Conservation (phyloP, 2,888 invertebrate species). For the Entomobrya multifasciata region DNA sequence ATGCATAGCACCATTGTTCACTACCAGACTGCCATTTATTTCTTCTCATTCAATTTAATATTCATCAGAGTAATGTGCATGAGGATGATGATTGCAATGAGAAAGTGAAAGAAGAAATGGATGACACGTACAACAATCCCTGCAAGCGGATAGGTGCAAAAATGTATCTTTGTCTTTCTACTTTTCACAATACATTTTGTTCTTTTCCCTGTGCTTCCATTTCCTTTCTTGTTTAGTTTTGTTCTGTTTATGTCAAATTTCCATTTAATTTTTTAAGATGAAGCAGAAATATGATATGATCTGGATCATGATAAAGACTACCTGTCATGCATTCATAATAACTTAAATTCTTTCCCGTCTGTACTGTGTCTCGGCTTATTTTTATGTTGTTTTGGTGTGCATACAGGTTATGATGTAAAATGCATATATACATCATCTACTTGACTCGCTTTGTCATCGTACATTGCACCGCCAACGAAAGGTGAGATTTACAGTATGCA, state of each 20-base stretch:
- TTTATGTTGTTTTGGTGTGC: not conserved
- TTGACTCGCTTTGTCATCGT: too few species aligned
- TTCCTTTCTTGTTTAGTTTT: not conserved
- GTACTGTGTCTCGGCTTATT: too few species aligned
- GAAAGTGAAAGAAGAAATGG: slow-evolving; percentile 33
- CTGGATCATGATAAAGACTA: slow-evolving; percentile 25
- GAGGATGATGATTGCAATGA: slow-evolving; percentile 19
- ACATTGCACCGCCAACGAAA: too few species aligned
- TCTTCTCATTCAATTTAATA: slow-evolving; percentile 57
- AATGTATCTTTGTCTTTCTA: not conserved
- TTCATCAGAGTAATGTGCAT: slow-evolving; percentile 57
- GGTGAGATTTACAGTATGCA: too few species aligned
- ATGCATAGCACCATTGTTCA: too few species aligned
- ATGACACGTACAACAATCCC: not conserved
- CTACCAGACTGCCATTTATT: not conserved
- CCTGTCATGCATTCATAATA: not conserved
- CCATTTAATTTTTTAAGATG: not conserved
- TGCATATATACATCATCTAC: not conserved
- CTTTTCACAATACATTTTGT: slow-evolving; percentile 10
- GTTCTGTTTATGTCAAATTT: not conserved
- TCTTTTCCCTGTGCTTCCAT: not conserved
- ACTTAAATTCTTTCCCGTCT: too few species aligned
- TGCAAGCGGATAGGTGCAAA: not conserved
- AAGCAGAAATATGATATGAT: not conserved
- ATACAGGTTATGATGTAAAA: not conserved